Evolutionary conservation across 2,888 invertebrate genomes (phyloP), one percentile per base, ranked within the genome.

Genomic region (Limenitis camilla): DNA sequence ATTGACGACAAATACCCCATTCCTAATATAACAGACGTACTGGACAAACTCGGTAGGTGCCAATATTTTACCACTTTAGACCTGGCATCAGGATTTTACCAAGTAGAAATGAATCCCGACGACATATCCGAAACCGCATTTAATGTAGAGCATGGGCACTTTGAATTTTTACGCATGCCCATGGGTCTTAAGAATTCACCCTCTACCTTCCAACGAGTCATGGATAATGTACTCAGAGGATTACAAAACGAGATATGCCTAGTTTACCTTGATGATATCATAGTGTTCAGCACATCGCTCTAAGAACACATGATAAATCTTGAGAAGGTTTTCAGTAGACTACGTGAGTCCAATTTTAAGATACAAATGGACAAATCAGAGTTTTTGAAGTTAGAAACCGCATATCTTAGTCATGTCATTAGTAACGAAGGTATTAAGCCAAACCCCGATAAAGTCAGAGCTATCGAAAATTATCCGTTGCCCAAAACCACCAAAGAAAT

Each of bases 81-180:
- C 36, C 32, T 57, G 5, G 46, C 49, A 0, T 60, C 59, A 5
- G 61, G 56, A 2, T 59, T 61, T 11, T 60, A 61, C 42, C 58
- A 59, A 46, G 53, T 61, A 8, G 8, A 6, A 28, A 28, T 49
- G 10, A n/a, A 11, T 35, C 6, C 41, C 2, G 8, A 32, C 4
- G 43, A 53, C 35, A 43, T 53, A 35, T 11, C 29, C 4, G 65
- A 67, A 43, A 67, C 67, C 7, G 67, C 61, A 1, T 67, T 68
- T 11, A 59, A 58, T 39, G 61, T 62, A 19, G 62, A 65, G 11
- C 61, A 63, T 35, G 61, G 62, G 0, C 66, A 67, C 39, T 65
- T 57, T 32, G 65, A 67, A 55, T 67, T 61, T 40, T 27, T 59
- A 6, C 47, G 68, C 10, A 68, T 67, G 66, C 68, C 64, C 0